phyloP scores from a whole-genome alignment of 2,113 vertebrate genomes.

The Syngnathoides biaculeatus region DNA sequence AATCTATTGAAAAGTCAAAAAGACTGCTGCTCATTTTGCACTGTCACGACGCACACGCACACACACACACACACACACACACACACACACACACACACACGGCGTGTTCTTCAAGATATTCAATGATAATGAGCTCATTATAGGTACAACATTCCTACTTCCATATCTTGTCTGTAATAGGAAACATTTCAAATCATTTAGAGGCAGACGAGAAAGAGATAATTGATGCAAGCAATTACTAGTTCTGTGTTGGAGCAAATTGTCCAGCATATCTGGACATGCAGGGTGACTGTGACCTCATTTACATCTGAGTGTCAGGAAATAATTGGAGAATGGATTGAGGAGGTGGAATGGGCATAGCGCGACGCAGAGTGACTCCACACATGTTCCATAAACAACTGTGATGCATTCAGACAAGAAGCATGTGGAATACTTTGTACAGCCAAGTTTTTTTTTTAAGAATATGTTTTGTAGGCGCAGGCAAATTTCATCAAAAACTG shows the following conservation, averaged over 20 bases:
- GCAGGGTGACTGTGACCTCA: constrained; percentile 71
- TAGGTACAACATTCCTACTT: constrained; percentile 64
- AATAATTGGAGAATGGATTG: constrained; percentile 71
- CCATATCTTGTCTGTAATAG: constrained; percentile 71
- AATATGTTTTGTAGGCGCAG: constrained; percentile 15
- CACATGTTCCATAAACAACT: constrained; percentile 45
- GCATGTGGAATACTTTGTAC: constrained; percentile 19
- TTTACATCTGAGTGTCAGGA: constrained; percentile 67
- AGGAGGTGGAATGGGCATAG: constrained; percentile 53
- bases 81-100: background rate
- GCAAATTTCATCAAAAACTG: constrained; percentile 55
- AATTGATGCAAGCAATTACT: constrained; percentile 77
- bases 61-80: constrained; percentile 4
- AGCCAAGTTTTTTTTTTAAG: constrained; percentile 18
- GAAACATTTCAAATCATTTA: constrained; percentile 73
- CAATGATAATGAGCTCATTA: constrained; percentile 74
- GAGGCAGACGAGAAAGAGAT: constrained; percentile 61
- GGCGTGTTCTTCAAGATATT: constrained; percentile 29
- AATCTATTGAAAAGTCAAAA: constrained; percentile 38
- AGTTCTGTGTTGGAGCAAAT: constrained; percentile 75
- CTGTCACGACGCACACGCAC: background rate
- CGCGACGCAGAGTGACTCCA: constrained; percentile 32
- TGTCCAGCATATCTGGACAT: constrained; percentile 71
- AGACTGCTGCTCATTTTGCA: constrained; percentile 45
- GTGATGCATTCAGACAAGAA: constrained; percentile 19